phyloP scores from a whole-genome alignment of 2,113 vertebrate genomes.

The Cephalopholis sonnerati region DNA sequence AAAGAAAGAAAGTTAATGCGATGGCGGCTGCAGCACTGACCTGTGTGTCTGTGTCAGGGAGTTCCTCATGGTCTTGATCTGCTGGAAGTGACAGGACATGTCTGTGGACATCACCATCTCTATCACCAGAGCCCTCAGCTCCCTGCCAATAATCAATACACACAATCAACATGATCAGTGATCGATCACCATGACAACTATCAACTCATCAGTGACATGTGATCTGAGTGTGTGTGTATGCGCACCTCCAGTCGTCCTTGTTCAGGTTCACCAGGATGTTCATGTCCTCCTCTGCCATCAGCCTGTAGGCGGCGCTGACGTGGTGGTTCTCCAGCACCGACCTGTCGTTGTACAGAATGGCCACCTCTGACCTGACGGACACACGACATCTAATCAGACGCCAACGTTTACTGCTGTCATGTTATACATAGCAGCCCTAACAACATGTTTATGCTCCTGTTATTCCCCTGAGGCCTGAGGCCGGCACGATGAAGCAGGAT shows the following conservation, averaged over 20 bases:
- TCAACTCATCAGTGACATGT: not conserved
- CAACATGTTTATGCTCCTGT: not conserved
- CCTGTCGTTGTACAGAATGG: slow-evolving; percentile 96
- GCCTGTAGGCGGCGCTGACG: slow-evolving; percentile 96
- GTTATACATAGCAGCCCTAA: not conserved
- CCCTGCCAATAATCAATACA: slow-evolving; percentile 82
- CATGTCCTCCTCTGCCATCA: slow-evolving; percentile 99
- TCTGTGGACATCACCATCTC: slow-evolving; percentile 99
- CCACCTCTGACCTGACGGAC: slow-evolving; percentile 93
- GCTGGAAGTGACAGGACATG: slow-evolving; percentile 99
- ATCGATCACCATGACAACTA: not conserved
- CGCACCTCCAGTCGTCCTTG: slow-evolving; percentile 98
- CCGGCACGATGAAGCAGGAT: too few species aligned
- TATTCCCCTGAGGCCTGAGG: not conserved
- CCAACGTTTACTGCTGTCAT: too few species aligned
- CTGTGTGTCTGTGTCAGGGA: slow-evolving; percentile 92
- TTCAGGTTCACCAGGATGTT: slow-evolving; percentile 95
- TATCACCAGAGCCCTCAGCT: slow-evolving; percentile 94
- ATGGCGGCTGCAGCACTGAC: slow-evolving; percentile 66
- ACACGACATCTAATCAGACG: not conserved
- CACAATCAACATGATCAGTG: not conserved
- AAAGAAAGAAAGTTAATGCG: too few species aligned
- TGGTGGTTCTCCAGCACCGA: slow-evolving; percentile 99
- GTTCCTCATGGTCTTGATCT: slow-evolving; percentile 97
- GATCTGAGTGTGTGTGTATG: slow-evolving; percentile 13